Evolutionary conservation across 2,797 vertebrate species (phyloP).

Genomic region (Bradypus variegatus): DNA sequence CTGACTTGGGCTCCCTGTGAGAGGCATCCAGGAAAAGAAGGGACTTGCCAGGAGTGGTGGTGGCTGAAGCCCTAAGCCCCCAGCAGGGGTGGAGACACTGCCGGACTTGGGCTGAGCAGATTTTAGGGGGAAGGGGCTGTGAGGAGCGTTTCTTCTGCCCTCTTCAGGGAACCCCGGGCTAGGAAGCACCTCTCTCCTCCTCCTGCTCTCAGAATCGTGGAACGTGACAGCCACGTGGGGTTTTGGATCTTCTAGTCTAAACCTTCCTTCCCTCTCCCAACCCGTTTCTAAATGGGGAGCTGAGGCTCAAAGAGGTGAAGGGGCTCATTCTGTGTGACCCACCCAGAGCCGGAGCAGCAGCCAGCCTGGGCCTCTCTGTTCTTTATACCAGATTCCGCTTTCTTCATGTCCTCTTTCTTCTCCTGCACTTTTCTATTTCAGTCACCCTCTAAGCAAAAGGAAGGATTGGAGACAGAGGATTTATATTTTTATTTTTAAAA

Average conservation of each 20-base stretch:
- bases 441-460: background rate
- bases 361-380: fast-evolving
- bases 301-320: background rate
- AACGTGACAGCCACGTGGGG: fast-evolving
- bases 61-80: background rate
- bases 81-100: background rate
- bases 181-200: background rate
- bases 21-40: constrained; percentile 39
- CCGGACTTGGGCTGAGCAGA: background rate
- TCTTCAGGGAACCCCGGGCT: background rate
- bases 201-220: background rate
- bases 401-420: background rate
- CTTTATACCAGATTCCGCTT: fast-evolving
- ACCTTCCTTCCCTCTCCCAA: background rate
- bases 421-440: background rate
- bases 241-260: background rate
- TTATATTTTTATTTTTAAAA: no score
- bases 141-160: background rate
- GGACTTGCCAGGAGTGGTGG: background rate
- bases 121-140: background rate
- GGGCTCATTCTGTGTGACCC: fast-evolving
- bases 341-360: fast-evolving
- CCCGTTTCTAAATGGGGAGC: background rate
- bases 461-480: background rate
- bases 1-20: constrained; percentile 22